A percentile compares a stretch with the other conserved stretches of the same genome.
phyloP scores from a whole-genome alignment of 2,113 vertebrate species.

The Odocoileus hemionus region DNA sequence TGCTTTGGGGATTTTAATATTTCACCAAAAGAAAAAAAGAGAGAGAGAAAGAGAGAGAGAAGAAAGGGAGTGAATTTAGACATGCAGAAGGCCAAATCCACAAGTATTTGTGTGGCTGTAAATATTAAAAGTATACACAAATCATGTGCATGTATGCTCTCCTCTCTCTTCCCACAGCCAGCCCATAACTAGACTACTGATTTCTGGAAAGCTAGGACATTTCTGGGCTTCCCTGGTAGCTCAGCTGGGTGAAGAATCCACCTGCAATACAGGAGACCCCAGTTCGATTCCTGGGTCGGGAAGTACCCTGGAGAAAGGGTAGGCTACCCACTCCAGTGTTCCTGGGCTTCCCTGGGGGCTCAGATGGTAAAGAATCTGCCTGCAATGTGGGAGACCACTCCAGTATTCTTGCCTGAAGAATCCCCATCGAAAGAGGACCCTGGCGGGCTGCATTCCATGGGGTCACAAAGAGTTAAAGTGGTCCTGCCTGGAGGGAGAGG shows the following conservation, averaged over 20 bases:
- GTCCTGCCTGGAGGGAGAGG: not conserved
- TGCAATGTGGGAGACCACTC: not conserved
- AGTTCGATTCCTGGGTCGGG: not conserved
- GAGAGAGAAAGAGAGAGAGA: not conserved
- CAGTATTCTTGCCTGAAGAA: not conserved
- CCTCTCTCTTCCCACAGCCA: not conserved
- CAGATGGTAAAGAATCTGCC: not conserved
- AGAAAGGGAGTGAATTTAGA: not conserved
- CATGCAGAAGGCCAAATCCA: not conserved
- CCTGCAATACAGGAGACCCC: not conserved
- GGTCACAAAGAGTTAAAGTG: not conserved
- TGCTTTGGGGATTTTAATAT: not conserved
- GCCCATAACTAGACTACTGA: not conserved
- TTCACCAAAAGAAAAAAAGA: not conserved
- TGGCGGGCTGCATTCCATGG: not conserved
- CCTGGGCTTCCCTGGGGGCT: not conserved
- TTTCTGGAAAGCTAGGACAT: not conserved
- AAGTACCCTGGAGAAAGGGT: not conserved
- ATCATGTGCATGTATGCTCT: not conserved
- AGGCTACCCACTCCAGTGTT: not conserved
- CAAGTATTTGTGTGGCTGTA: not conserved
- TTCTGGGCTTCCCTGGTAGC: not conserved
- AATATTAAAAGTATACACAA: not conserved
- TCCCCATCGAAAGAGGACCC: not conserved
- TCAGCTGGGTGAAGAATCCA: not conserved